Evolutionary conservation across 2,113 vertebrate genomes (phyloP).

Genomic region (Gavia stellata): DNA sequence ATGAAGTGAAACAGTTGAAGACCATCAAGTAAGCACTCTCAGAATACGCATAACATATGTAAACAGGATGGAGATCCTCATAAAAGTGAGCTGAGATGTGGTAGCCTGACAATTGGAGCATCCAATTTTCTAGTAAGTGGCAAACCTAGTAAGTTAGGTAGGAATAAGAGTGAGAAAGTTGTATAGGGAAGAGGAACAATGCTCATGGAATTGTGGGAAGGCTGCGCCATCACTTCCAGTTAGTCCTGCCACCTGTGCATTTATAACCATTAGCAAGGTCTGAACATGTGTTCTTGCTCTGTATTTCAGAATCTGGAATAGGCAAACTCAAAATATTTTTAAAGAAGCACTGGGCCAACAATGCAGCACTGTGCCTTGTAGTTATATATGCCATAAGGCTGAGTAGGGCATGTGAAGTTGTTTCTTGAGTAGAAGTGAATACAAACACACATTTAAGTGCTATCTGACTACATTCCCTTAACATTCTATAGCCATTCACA

Average conservation of each 20-base stretch:
- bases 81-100: background rate
- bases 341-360: background rate
- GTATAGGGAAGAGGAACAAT: background rate
- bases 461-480: background rate
- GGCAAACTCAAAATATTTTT: background rate
- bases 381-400: background rate
- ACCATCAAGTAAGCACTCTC: background rate
- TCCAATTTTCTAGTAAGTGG: background rate
- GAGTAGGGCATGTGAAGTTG: background rate
- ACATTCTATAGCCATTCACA: background rate
- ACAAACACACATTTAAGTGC: background rate
- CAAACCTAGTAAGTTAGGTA: background rate
- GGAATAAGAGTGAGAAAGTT: background rate
- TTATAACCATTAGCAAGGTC: background rate
- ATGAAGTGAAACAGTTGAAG: background rate
- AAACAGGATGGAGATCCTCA: rapidly evolving
- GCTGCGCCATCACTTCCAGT: background rate
- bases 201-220: background rate
- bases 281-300: background rate
- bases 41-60: background rate
- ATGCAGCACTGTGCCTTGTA: background rate
- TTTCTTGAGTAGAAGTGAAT: background rate
- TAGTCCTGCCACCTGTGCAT: background rate
- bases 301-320: background rate
- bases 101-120: background rate